These are phyloP conservation scores for Nestor notabilis DNA, from an alignment of 2,113 vertebrate genomes.

Conservation along the genomic window DNA sequence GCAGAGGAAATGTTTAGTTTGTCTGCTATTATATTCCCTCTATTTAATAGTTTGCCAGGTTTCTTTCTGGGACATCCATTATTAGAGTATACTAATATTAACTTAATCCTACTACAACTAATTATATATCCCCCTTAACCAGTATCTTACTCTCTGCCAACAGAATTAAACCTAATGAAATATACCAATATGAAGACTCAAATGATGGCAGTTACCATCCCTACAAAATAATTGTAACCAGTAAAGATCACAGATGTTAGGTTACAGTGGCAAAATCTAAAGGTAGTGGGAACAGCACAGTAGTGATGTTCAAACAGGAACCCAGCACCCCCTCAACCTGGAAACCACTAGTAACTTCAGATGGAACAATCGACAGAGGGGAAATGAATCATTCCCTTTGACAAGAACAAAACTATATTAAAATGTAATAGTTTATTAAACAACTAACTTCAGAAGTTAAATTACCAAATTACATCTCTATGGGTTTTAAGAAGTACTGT, in stretches of 20 bases:
- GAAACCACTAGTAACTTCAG: conserved; percentile 41
- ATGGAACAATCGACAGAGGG: conserved; percentile 43
- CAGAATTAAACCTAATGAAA: conserved; percentile 58
- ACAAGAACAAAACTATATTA: conserved; percentile 54
- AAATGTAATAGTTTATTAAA: conserved; percentile 72
- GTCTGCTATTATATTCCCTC: neutral
- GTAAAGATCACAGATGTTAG: neutral
- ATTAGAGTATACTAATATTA: conserved; percentile 36
- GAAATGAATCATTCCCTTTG: conserved; percentile 57
- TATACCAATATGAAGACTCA: conserved; percentile 36
- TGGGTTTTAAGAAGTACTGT: conserved; percentile 59
- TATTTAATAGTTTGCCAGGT: conserved; percentile 37
- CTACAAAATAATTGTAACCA: conserved; percentile 36
- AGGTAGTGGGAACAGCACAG: neutral
- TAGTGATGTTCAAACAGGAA: neutral
- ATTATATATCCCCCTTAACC: conserved; percentile 38
- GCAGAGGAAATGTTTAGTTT: neutral
- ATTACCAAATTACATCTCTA: conserved; percentile 66
- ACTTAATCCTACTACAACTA: conserved; percentile 62
- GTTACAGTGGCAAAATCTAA: neutral
- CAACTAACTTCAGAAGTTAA: conserved; percentile 66
- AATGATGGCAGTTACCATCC: neutral
- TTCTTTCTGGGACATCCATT: conserved; percentile 46
- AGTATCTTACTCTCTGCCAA: conserved; percentile 15
- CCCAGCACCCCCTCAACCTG: neutral